phyloP scores from a whole-genome alignment of 2,888 invertebrate genomes.

The Eupithecia inturbata region DNA sequence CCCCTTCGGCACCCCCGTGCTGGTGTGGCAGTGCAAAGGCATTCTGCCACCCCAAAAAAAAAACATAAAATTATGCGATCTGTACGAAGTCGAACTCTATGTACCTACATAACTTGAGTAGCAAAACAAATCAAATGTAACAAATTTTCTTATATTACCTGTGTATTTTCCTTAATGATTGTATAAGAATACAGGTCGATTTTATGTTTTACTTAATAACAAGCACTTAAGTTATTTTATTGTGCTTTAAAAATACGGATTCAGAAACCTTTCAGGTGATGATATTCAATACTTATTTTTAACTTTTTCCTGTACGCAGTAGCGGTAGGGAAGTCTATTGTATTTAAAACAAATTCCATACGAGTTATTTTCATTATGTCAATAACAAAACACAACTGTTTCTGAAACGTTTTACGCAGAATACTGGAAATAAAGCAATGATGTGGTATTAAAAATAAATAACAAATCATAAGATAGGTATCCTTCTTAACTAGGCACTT shows the following conservation, averaged over 20 bases:
- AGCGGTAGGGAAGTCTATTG: conserved; percentile 1
- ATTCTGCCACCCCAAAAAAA: no score
- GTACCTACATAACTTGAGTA: no score
- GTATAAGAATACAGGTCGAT: background rate
- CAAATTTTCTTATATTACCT: background rate
- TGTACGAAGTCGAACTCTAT: no score
- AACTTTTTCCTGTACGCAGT: background rate
- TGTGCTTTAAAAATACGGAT: background rate
- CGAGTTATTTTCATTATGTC: conserved; percentile 13
- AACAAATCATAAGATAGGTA: no score
- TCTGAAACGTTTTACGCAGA: background rate
- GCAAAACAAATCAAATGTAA: no score
- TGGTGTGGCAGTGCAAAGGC: no score
- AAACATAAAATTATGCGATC: no score
- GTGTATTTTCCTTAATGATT: background rate
- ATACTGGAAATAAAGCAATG: background rate
- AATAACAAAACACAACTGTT: conserved; percentile 17
- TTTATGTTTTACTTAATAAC: background rate
- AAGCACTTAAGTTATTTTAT: background rate
- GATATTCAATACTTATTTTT: background rate
- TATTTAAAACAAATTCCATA: background rate
- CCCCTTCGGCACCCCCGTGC: no score
- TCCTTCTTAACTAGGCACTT: no score
- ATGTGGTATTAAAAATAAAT: background rate
- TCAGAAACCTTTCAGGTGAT: background rate